A percentile compares a stretch with the other conserved stretches of the same genome.
Evolutionary conservation across 2,888 invertebrate genomes (phyloP).

Genomic region (Archips crataeganus): DNA sequence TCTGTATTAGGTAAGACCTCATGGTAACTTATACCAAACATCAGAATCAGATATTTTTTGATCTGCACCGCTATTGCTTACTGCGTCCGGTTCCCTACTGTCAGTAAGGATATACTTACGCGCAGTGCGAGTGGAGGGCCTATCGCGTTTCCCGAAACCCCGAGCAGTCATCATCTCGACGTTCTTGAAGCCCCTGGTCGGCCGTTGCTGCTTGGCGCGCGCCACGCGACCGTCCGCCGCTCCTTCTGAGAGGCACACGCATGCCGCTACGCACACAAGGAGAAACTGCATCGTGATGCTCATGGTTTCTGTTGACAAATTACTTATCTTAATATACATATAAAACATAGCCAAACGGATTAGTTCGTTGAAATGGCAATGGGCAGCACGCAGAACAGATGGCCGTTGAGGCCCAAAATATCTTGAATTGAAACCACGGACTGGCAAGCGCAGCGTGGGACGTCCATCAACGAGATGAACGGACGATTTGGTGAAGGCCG

Average conservation of each 20-base stretch:
- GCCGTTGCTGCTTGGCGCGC: conserved; percentile 81
- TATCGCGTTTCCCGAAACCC: conserved; percentile 88
- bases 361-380: too few species aligned
- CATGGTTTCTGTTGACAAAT: conserved; percentile 59
- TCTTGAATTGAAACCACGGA: too few species aligned
- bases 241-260: conserved; percentile 71
- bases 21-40: too few species aligned
- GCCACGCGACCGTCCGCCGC: conserved; percentile 70
- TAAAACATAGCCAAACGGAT: too few species aligned
- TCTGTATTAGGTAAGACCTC: too few species aligned
- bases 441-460: too few species aligned
- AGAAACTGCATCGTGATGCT: conserved; percentile 75
- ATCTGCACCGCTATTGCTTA: too few species aligned
- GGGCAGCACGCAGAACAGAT: too few species aligned
- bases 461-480: too few species aligned
- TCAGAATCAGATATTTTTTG: too few species aligned
- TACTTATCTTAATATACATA: neutral
- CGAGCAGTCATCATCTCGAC: conserved; percentile 88
- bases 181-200: conserved; percentile 88
- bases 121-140: conserved; percentile 71
- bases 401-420: too few species aligned
- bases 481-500: too few species aligned
- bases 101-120: conserved; percentile 62
- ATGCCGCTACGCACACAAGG: conserved; percentile 69
- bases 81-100: neutral